Conservation (phyloP, 2,113 vertebrate genomes). For the Heterotilapia buettikoferi region DNA sequence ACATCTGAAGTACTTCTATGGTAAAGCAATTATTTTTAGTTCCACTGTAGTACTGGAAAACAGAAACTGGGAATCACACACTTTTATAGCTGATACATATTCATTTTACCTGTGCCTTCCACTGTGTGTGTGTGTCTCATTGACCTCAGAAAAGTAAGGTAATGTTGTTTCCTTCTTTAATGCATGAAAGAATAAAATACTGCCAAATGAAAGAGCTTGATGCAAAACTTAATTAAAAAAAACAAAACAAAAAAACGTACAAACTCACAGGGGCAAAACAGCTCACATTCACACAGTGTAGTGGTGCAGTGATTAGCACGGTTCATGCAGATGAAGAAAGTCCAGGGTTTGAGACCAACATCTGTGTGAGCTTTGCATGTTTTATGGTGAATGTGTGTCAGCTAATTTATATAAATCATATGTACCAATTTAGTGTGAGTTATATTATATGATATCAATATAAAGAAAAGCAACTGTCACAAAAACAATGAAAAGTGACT, state of each 20-base stretch:
- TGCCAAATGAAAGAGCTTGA: background rate
- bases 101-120: background rate
- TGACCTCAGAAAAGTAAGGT: background rate
- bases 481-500: background rate
- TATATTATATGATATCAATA: background rate
- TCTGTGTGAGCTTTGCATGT: background rate
- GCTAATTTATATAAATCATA: background rate
- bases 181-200: background rate
- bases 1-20: background rate
- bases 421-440: background rate
- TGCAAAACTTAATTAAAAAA: background rate
- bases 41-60: background rate
- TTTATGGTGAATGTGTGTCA: background rate
- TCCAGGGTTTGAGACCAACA: background rate
- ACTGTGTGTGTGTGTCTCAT: background rate
- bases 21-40: background rate
- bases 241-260: background rate
- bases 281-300: background rate
- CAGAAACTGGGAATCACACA: background rate
- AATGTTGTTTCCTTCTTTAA: background rate
- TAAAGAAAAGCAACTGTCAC: background rate
- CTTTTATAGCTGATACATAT: background rate
- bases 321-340: background rate
- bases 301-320: background rate
- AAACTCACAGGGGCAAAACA: too few species aligned